Conservation (phyloP, 2,888 invertebrate genomes). For the Netelia melanura region DNA sequence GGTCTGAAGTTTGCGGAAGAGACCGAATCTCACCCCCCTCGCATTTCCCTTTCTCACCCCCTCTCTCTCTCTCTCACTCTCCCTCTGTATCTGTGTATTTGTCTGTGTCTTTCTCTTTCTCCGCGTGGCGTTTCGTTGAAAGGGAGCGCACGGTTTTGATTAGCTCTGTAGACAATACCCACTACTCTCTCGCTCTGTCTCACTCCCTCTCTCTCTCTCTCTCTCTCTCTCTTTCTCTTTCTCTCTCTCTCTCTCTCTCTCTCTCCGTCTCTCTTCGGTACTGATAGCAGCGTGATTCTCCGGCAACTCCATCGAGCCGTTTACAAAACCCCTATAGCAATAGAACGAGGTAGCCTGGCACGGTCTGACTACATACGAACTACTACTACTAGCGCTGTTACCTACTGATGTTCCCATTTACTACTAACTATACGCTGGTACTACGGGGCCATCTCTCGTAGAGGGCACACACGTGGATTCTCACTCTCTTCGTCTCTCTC, state of each 20-base stretch:
- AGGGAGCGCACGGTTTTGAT: constrained; percentile 83
- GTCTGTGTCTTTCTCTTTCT: constrained; percentile 16
- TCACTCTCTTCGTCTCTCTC: background rate
- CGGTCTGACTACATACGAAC: background rate
- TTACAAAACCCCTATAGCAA: constrained; percentile 42
- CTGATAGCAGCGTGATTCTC: constrained; percentile 68
- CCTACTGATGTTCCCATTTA: background rate
- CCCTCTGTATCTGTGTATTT: background rate
- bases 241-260: constrained; percentile 69
- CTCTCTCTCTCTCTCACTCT: background rate
- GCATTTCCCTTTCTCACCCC: too few relatives aligned
- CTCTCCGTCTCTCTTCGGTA: constrained; percentile 60
- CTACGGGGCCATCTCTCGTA: background rate
- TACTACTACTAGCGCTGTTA: background rate
- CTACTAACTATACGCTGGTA: constrained; percentile 4
- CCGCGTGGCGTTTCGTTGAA: constrained; percentile 81
- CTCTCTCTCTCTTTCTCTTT: constrained; percentile 69
- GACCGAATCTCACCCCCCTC: constrained; percentile 19
- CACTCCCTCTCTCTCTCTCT: constrained; percentile 69
- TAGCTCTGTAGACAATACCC: constrained; percentile 85
- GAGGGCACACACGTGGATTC: background rate
- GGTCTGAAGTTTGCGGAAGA: constrained; percentile 23
- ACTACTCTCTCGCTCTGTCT: constrained; percentile 74
- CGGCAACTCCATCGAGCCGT: constrained; percentile 55
- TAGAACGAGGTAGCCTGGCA: background rate